Evolutionary conservation across 2,113 vertebrate genomes (phyloP), one percentile per base, ranked within the genome.

Genomic region (Diglossa brunneiventris): DNA sequence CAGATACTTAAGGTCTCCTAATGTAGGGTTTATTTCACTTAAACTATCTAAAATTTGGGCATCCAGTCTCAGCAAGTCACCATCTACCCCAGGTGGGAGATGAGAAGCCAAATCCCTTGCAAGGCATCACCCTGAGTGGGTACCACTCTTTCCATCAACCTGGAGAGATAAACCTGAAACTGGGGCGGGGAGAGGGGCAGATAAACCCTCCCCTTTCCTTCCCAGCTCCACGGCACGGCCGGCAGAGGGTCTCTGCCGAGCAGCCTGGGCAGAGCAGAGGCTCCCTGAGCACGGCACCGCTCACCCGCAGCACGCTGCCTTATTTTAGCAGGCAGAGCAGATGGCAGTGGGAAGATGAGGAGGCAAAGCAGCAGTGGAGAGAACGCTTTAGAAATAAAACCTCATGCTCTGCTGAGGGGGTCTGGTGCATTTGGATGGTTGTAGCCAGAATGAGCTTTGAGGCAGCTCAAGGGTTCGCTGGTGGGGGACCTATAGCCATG

Each of bases 311-410:
- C 86, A 63, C 3, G 2, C 72, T 41, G 90, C 79, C 92, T 95
- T 96, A 91, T 94, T 97, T 95, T 95, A 92, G 89, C 74, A 94
- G 67, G 83, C 90, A 63, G 90, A 94, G 82, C 93, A 95, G 94
- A 97, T 95, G 95, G 94, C 59, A 52, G 92, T 95, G 94, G 94
- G 94, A 94, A 95, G 94, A 93, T 42, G 81, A 92, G 79, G 63
- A 81, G 53, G 87, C 62, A 92, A 85, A 52, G 94, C 53, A 95
- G 67, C 76, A 91, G 67, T 1, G 2, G 78, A 73, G 83, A 89
- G 77, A 83, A 92, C 19, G 12, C 39, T 93, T 93, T 58, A 20
- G 90, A 92, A 94, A 90, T 73, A n/a, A 87, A 95, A 75, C 87
- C 78, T 78, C 1, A 1, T 63, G 74, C 78, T 95, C 69, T 82